These are phyloP conservation scores for Paraescarpia echinospica DNA, from an alignment of 1,140 invertebrate species.

Conservation along the genomic window DNA sequence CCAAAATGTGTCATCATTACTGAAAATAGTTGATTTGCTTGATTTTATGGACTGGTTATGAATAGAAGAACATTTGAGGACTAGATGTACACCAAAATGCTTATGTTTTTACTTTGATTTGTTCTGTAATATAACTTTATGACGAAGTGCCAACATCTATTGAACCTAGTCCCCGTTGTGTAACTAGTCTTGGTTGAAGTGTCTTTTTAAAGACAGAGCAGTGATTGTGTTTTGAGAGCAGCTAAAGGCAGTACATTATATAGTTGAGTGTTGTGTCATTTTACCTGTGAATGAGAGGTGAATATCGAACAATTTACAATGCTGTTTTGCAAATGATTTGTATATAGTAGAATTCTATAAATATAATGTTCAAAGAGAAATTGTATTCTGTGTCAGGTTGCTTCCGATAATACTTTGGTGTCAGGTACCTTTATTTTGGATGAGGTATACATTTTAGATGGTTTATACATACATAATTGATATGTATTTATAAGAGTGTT, in stretches of 20 bases:
- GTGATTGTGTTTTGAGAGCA: background rate
- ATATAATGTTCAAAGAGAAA: background rate
- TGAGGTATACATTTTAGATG: too few species aligned
- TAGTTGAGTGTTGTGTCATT: background rate
- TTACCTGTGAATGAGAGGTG: background rate
- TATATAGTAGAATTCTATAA: background rate
- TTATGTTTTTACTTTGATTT: background rate
- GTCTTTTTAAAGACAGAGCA: background rate
- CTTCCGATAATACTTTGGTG: too few species aligned
- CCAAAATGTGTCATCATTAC: background rate
- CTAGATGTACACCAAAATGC: too few species aligned
- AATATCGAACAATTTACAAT: background rate
- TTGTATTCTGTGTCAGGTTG: background rate
- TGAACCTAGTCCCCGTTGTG: background rate
- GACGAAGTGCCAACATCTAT: background rate
- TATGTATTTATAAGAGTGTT: background rate
- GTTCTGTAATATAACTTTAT: conserved; percentile 7
- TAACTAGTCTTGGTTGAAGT: background rate
- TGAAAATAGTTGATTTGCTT: background rate
- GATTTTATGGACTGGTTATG: too few species aligned
- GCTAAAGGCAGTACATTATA: background rate
- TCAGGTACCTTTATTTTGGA: too few species aligned
- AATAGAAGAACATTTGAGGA: too few species aligned
- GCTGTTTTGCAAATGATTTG: background rate
- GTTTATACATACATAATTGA: too few species aligned